Evolutionary conservation across 1,140 invertebrate genomes (phyloP), one percentile per base, ranked within the genome.

Genomic region (Vanessa atalanta): DNA sequence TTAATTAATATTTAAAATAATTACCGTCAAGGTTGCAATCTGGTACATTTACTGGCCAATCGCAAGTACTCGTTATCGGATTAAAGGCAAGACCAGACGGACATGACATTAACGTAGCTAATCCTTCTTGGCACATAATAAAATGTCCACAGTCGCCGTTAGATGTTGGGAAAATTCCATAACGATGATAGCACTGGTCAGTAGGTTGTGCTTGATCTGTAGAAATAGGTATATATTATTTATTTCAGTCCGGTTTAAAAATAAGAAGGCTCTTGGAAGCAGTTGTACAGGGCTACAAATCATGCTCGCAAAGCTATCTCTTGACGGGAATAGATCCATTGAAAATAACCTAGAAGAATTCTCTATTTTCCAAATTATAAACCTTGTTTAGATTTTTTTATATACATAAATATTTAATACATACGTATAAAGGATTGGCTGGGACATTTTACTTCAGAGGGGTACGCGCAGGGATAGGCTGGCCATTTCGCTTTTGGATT

Each of bases 1-100:
- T 43, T 43, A 43, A 43, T 43, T 43, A 43, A 43, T 43, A 43
- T 43, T 7, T 5, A 37, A 0, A 37, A 37, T 37, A 37, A 43
- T 83, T 89, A 95, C 95, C 94, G 93, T 96, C 95, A 61, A 95
- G 94, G 81, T 97, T 95, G 82, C 96, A 97, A 61, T 94, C 94
- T 1, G 93, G 84, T 6, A 96, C 96, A 71, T 95, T 94, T 87
- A 97, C 96, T 1, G 96, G 96, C 97, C 97, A 98, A 78, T 97
- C 96, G 82, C 97, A 98, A 53, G 95, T 94, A 74, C 96, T 95
- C 4, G 89, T 94, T 65, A 94, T 94, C 15, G 95, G 92, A 83
- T 97, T 96, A 87, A 97, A 98, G n/a, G 97, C 96, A 23, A 98
- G 89, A n/a, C 97, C 97, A 88, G 96, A 95, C 0, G 96, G 96